Evolutionary conservation across 2,888 invertebrate species (phyloP).

Genomic region (Caenorhabditis uteleia): DNA sequence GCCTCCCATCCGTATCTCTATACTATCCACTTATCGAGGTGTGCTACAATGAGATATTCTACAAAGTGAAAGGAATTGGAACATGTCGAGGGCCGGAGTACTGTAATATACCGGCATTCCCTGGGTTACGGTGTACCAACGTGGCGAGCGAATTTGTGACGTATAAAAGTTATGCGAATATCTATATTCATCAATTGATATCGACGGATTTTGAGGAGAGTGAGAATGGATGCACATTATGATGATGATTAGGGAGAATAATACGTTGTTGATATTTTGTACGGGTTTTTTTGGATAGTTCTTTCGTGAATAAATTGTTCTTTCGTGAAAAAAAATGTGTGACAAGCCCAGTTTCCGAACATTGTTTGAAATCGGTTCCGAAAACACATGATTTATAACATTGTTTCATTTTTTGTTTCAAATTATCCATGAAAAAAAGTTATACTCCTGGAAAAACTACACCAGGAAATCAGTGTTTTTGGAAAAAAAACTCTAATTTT

Average conservation of each 20-base stretch:
- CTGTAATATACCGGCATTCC: constrained; percentile 47
- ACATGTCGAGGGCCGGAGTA: constrained; percentile 51
- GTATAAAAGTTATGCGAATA: constrained; percentile 27
- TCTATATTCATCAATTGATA: constrained; percentile 42
- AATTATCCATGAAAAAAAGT: neutral
- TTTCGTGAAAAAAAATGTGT: too few relatives aligned
- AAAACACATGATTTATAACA: too few relatives aligned
- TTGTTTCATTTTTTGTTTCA: neutral
- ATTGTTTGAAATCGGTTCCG: too few relatives aligned
- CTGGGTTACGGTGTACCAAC: constrained; percentile 46
- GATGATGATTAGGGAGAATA: too few relatives aligned
- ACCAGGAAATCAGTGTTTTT: too few relatives aligned
- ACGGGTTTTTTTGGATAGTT: too few relatives aligned
- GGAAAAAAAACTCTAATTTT: too few relatives aligned
- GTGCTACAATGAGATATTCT: constrained; percentile 66
- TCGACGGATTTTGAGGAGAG: constrained; percentile 36
- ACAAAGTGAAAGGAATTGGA: constrained; percentile 43
- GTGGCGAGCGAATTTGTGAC: constrained; percentile 39
- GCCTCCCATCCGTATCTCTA: constrained; percentile 50
- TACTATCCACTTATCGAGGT: constrained; percentile 63
- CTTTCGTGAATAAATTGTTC: too few relatives aligned
- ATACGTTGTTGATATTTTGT: too few relatives aligned
- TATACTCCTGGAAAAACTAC: too few relatives aligned
- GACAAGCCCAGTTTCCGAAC: too few relatives aligned
- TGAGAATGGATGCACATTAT: constrained; percentile 42